phyloP scores from a whole-genome alignment of 2,888 invertebrate genomes.

The Tipula vernalis region DNA sequence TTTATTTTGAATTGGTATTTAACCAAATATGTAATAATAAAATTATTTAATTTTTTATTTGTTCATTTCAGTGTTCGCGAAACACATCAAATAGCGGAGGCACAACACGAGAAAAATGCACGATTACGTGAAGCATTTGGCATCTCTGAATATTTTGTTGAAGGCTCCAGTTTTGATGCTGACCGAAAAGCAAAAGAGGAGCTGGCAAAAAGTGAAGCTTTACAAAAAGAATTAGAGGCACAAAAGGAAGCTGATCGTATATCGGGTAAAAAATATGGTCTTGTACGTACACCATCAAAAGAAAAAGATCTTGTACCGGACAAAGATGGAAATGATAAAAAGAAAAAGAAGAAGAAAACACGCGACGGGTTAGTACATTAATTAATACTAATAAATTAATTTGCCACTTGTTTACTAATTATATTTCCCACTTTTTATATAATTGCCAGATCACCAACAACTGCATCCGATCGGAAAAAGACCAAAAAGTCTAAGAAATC shows the following conservation, averaged over 20 bases:
- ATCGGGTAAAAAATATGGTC: constrained; percentile 47
- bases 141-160: constrained; percentile 84
- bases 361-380: constrained; percentile 45
- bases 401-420: constrained; percentile 15
- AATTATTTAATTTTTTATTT: not conserved
- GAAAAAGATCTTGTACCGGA: constrained; percentile 34
- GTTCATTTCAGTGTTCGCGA: constrained; percentile 64
- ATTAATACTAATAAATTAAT: not conserved
- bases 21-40: too few species aligned
- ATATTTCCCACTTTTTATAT: not conserved
- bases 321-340: constrained; percentile 42
- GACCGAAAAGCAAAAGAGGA: constrained; percentile 47
- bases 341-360: constrained; percentile 62
- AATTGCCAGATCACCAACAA: constrained; percentile 16
- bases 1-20: too few species aligned
- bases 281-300: constrained; percentile 64
- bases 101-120: constrained; percentile 91
- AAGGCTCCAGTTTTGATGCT: constrained; percentile 84
- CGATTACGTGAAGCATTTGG: constrained; percentile 88
- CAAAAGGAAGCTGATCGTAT: constrained; percentile 34
- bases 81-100: constrained; percentile 92
- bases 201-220: constrained; percentile 35
- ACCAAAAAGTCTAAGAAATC: not conserved
- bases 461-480: constrained; percentile 6
- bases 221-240: constrained; percentile 36